phyloP scores from a whole-genome alignment of 2,888 invertebrate species.

The Anodontia alba region DNA sequence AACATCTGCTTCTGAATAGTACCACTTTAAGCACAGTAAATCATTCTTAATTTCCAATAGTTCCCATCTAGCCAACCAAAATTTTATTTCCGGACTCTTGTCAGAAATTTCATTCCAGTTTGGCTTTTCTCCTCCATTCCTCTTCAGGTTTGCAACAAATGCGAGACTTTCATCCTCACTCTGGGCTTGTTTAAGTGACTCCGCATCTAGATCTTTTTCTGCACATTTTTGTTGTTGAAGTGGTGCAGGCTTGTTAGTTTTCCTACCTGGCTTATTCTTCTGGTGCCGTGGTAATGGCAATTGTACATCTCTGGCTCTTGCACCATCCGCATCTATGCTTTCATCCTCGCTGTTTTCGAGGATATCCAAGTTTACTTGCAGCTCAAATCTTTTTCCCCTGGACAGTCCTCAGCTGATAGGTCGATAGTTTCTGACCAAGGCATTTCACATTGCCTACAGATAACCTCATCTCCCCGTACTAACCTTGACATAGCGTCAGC shows the following conservation, averaged over 20 bases:
- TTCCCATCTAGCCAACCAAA: conserved; percentile 38
- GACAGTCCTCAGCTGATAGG: not conserved
- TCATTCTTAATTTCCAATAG: conserved; percentile 29
- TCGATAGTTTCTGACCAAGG: not conserved
- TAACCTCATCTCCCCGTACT: conserved; percentile 1
- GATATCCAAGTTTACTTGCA: not conserved
- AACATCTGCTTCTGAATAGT: conserved; percentile 1
- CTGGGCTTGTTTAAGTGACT: not conserved
- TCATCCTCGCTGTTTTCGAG: not conserved
- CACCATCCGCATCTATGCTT: not conserved
- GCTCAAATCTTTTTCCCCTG: not conserved
- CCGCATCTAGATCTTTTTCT: not conserved
- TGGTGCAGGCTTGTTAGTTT: not conserved
- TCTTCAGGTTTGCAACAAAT: not conserved
- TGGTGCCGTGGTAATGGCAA: not conserved
- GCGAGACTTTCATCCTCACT: not conserved
- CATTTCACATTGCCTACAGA: conserved; percentile 43
- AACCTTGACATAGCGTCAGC: conserved; percentile 46
- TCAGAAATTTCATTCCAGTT: conserved; percentile 17
- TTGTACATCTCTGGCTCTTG: not conserved
- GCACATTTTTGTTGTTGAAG: not conserved
- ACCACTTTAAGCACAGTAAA: conserved; percentile 35
- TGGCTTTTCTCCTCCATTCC: conserved; percentile 8
- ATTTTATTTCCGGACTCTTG: conserved; percentile 22
- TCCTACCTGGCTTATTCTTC: not conserved